Percentiles rank a stretch among this genome's conserved stretches.
Evolutionary conservation across 2,113 vertebrate species (phyloP).

Genomic region (Albula glossodonta): DNA sequence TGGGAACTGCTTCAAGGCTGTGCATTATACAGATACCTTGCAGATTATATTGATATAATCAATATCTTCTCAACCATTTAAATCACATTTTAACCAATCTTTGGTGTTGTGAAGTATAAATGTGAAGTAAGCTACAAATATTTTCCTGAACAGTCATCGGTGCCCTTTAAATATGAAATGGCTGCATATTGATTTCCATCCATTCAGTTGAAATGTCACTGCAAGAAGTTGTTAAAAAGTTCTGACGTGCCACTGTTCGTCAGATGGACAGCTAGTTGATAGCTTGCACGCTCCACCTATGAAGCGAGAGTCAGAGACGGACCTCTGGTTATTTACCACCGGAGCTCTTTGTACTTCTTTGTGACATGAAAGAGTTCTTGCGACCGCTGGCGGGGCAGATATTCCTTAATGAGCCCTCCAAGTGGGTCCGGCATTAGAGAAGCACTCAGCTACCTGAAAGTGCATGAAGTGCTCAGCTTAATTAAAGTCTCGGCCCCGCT

Average conservation of each 20-base stretch:
- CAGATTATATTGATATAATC: no score
- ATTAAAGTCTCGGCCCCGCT: not conserved
- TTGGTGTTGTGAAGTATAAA: no score
- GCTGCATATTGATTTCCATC: not conserved
- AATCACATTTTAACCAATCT: no score
- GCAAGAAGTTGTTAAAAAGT: no score
- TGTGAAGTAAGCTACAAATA: no score
- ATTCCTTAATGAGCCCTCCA: not conserved
- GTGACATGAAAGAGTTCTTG: not conserved
- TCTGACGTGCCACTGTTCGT: no score
- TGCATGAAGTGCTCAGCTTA: not conserved
- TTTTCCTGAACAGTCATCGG: not conserved
- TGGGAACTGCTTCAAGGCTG: no score
- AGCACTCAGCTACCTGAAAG: not conserved
- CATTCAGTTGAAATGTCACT: not conserved
- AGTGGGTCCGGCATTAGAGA: not conserved
- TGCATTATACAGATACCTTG: no score
- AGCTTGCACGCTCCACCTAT: not conserved
- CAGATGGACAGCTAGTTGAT: no score
- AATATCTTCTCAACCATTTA: no score
- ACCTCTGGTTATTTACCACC: not conserved
- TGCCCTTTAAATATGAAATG: not conserved
- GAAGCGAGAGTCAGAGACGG: not conserved
- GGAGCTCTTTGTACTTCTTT: not conserved
- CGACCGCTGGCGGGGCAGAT: not conserved